Percentiles rank a stretch among this genome's conserved stretches.
These are phyloP conservation scores for Tiliqua scincoides DNA, from an alignment of 2,113 vertebrate genomes.

Conservation along the genomic window DNA sequence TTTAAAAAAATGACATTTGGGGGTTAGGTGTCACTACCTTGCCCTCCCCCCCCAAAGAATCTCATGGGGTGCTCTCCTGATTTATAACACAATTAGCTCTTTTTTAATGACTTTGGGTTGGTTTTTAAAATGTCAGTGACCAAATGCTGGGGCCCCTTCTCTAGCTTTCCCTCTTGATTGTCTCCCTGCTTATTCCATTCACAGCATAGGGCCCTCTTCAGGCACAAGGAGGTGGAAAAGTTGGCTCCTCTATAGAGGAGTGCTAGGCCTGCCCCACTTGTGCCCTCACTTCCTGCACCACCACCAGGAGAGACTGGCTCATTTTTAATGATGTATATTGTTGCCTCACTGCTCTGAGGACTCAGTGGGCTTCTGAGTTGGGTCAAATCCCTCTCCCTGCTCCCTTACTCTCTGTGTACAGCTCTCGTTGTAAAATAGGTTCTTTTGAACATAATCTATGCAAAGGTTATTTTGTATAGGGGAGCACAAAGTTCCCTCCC, in stretches of 20 bases:
- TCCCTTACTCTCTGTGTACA: constrained; percentile 8
- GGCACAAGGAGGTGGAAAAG: not conserved
- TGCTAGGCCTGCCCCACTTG: not conserved
- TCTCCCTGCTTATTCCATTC: constrained; percentile 12
- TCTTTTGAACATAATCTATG: constrained; percentile 59
- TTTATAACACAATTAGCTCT: constrained; percentile 34
- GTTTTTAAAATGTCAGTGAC: constrained; percentile 20
- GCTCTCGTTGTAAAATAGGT: constrained; percentile 50
- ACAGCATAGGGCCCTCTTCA: not conserved
- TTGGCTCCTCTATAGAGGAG: not conserved
- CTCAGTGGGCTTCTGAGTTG: not conserved
- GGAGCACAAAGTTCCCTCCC: constrained; percentile 33
- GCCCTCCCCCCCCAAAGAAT: not conserved
- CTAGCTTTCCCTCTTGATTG: constrained; percentile 1
- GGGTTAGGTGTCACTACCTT: not conserved
- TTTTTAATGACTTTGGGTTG: constrained; percentile 28
- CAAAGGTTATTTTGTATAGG: constrained; percentile 60
- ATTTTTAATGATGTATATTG: constrained; percentile 34
- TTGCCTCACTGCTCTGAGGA: constrained; percentile 14
- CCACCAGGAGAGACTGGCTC: not conserved
- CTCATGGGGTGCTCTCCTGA: not conserved
- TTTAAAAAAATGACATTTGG: not conserved
- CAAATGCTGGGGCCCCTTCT: constrained; percentile 13
- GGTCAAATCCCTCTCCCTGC: not conserved
- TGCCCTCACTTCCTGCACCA: not conserved